Base-by-base conservation (phyloP, 1,140 invertebrate genomes). In the Apis florea region DNA sequence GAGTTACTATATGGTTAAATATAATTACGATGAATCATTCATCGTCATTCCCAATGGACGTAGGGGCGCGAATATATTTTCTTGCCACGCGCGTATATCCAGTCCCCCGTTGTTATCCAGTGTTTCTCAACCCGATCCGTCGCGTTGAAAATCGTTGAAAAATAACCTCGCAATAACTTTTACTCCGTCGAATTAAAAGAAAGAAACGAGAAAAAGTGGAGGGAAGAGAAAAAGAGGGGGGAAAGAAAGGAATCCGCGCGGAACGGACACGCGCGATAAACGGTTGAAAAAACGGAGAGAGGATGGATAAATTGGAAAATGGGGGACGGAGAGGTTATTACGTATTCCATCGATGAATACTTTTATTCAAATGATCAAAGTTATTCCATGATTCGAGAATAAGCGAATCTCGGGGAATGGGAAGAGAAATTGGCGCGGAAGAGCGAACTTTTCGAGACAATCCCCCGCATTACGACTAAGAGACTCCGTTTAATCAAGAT, bases 401-500 rank as follows among this genome's bases (percentile, higher is more conserved):
- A 58, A 68, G 21, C 47, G 40, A 67, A 63, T 64, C 68, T 77
- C n/a, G 47, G n/a, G 24, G 59, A 59, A 47, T 49, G 1, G 15
- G 6, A 19, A 40, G 70, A 40, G 70, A 21, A 26, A 12, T 47
- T 24, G 59, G 47, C 10, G 31, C 2, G 5, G 61, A 79, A 63
- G 70, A 49, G 82, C n/a, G 80, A 84, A 85, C 64, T 85, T 85
- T 53, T 40, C 26, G 56, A 58, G 71, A 79, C 84, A 75, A 85
- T 84, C 64, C 76, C 78, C 67, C 54, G 75, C 81, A 73, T 77
- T 82, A 82, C 56, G 67, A 53, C 24, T 68, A 73, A 72, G 72
- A 82, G 80, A 85, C n/a, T 85, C 68, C 56, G 68, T 71, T 85
- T 85, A 85, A 85, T 80, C 71, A 82, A 73, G 69, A 82, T 77